Evolutionary conservation across 2,888 invertebrate species (phyloP).

Genomic region (Ramazzottius varieornatus): DNA sequence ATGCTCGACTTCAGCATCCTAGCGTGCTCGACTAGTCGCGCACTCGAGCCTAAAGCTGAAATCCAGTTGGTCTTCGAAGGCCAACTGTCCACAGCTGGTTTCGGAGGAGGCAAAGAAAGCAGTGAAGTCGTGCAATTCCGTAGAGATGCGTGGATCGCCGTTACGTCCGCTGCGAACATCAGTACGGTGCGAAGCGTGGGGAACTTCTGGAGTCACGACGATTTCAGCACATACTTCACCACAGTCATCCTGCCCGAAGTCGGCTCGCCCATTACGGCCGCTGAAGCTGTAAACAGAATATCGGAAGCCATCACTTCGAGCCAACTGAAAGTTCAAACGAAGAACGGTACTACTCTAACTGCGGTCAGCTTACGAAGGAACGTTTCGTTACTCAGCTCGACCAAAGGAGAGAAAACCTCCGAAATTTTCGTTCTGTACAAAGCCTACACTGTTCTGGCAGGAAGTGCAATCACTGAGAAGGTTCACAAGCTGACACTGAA

Average conservation of each 20-base stretch:
- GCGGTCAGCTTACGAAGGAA: background rate
- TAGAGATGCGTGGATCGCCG: background rate
- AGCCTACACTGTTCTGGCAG: background rate
- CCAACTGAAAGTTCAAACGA: background rate
- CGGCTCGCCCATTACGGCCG: background rate
- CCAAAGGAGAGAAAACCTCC: background rate
- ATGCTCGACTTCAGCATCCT: background rate
- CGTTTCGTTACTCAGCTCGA: background rate
- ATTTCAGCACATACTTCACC: background rate
- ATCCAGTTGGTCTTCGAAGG: background rate
- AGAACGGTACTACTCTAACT: background rate
- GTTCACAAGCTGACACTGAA: background rate
- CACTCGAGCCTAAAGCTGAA: background rate
- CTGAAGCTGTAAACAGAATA: background rate
- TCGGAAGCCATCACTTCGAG: background rate
- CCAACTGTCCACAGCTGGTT: background rate
- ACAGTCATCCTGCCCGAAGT: background rate
- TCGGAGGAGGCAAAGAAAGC: background rate
- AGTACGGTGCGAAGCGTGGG: background rate
- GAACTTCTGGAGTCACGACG: conserved; percentile 2
- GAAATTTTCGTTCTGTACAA: background rate
- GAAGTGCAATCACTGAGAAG: background rate
- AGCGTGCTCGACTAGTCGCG: background rate
- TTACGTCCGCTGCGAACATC: background rate
- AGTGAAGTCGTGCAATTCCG: background rate